Percentiles rank a stretch among this genome's conserved stretches.
phyloP scores from a whole-genome alignment of 2,113 vertebrate species.

The Typhlomys cinereus region DNA sequence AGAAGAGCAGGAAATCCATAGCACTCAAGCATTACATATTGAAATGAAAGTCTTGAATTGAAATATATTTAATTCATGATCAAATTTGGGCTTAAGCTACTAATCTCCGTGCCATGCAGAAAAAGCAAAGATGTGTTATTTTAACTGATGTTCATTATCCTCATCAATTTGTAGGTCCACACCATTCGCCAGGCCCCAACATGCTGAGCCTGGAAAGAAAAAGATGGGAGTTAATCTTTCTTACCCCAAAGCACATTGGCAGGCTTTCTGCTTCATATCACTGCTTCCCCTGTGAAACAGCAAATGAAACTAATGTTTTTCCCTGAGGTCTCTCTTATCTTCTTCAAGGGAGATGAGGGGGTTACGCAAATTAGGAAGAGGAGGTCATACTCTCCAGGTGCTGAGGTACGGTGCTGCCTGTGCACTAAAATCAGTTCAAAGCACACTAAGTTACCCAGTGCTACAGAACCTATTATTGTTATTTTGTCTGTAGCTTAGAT shows the following conservation, averaged over 20 bases:
- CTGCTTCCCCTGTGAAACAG: neutral
- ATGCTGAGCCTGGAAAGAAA: neutral
- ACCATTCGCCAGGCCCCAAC: neutral
- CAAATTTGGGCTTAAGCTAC: conserved; percentile 21
- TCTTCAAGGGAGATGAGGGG: neutral
- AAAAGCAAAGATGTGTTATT: conserved; percentile 2
- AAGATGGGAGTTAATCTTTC: neutral
- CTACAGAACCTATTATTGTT: neutral
- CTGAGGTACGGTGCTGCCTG: too few relatives aligned
- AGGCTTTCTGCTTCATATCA: neutral
- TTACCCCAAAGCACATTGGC: neutral
- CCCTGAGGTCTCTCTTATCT: neutral
- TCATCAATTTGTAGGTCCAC: neutral
- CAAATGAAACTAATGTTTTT: neutral
- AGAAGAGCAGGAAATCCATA: conserved; percentile 27
- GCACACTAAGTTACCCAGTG: neutral
- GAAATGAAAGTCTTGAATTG: neutral
- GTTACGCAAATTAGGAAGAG: neutral
- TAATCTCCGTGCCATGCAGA: neutral
- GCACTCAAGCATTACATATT: neutral
- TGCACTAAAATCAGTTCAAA: neutral
- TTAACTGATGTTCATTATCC: conserved; percentile 59
- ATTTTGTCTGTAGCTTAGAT: neutral
- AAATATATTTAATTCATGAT: conserved; percentile 47
- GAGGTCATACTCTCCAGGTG: neutral